Conservation (phyloP, 2,888 invertebrate genomes). For the Hipparchia sbordonii region DNA sequence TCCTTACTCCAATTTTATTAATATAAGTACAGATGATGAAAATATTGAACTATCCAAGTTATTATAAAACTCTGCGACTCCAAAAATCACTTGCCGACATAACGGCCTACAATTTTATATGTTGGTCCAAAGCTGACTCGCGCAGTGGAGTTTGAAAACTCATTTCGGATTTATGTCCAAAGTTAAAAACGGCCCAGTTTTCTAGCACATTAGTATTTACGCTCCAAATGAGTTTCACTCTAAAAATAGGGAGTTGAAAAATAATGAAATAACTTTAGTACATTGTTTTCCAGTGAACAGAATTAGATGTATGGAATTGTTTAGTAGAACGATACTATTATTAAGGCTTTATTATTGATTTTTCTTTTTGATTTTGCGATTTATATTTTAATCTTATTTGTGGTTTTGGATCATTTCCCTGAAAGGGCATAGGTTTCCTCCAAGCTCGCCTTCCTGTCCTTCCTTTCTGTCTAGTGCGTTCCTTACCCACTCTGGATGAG, state of each 20-base stretch:
- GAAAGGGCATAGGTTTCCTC: too few species aligned
- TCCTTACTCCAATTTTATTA: too few species aligned
- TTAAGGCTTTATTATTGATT: too few species aligned
- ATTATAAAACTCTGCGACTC: neutral
- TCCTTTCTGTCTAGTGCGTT: too few species aligned
- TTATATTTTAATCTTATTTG: too few species aligned
- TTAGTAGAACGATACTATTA: neutral
- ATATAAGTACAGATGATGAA: too few species aligned
- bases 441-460: too few species aligned
- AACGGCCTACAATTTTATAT: constrained; percentile 32
- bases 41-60: neutral
- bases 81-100: constrained; percentile 11
- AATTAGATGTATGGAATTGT: neutral
- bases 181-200: constrained; percentile 38
- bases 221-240: constrained; percentile 22
- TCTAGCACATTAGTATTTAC: constrained; percentile 38
- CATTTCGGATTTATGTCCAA: constrained; percentile 41
- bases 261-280: constrained; percentile 16
- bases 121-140: constrained; percentile 31
- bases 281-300: neutral
- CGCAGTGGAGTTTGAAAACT: constrained; percentile 37
- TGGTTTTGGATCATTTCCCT: too few species aligned
- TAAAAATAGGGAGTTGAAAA: constrained; percentile 14
- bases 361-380: too few species aligned
- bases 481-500: too few species aligned